phyloP scores from a whole-genome alignment of 2,113 vertebrate species.

The Pygathrix nemaeus region DNA sequence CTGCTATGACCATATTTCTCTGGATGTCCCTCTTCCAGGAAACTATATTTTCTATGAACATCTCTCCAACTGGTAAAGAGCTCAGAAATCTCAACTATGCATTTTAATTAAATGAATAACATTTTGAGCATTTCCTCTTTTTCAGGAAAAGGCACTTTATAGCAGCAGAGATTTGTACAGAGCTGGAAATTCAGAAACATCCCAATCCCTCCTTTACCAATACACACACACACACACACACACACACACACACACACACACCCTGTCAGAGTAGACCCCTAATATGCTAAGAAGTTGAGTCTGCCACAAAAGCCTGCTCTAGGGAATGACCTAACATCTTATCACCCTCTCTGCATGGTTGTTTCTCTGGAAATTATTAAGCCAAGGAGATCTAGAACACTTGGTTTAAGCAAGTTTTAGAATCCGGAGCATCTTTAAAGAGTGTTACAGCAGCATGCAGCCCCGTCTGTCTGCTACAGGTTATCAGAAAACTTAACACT shows the following conservation, averaged over 20 bases:
- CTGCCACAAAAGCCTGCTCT: background rate
- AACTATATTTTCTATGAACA: background rate
- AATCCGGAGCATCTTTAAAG: background rate
- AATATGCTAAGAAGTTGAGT: background rate
- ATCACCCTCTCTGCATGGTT: background rate
- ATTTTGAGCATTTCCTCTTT: conserved; percentile 24
- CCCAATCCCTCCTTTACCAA: background rate
- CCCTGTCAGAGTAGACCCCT: background rate
- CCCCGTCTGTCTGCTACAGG: background rate
- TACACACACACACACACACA: background rate
- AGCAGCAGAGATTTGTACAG: background rate
- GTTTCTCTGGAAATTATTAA: conserved; percentile 10
- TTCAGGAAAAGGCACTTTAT: background rate
- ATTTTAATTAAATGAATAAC: conserved; percentile 27
- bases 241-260: too few relatives aligned
- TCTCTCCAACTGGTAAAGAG: conserved; percentile 14
- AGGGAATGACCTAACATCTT: background rate
- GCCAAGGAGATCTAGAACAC: background rate
- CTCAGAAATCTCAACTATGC: conserved; percentile 37
- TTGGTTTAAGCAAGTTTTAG: background rate
- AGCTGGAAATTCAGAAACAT: conserved; percentile 9
- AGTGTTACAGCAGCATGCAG: background rate
- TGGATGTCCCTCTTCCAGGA: background rate
- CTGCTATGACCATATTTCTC: background rate
- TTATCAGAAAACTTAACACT: background rate